These are phyloP conservation scores for Acanthopleura granulata DNA, from an alignment of 2,888 invertebrate species.

Conservation along the genomic window DNA sequence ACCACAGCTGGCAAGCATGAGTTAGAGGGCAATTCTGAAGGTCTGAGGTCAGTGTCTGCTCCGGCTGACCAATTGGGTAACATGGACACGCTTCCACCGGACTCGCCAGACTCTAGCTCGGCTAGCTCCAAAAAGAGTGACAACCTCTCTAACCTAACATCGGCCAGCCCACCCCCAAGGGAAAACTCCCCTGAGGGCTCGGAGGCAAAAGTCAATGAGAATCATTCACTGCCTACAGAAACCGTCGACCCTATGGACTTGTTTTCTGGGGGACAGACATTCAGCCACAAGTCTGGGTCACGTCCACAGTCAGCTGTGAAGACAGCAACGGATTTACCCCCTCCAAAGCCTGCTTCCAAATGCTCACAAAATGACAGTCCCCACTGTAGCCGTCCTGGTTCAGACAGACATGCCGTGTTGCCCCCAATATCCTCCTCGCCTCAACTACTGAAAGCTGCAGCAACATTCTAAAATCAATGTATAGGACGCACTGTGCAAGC, in stretches of 20 bases:
- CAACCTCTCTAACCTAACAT: constrained; percentile 55
- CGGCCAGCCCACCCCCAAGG: constrained; percentile 45
- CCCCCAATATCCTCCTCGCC: constrained; percentile 51
- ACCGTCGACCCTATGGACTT: constrained; percentile 55
- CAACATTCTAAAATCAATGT: background rate
- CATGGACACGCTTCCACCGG: constrained; percentile 32
- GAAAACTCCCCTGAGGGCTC: constrained; percentile 28
- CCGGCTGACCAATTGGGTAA: constrained; percentile 43
- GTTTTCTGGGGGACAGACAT: constrained; percentile 40
- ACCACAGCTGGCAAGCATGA: constrained; percentile 48
- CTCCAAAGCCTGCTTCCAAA: constrained; percentile 43
- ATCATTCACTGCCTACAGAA: constrained; percentile 41
- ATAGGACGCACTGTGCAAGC: no score
- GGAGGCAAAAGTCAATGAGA: constrained; percentile 26
- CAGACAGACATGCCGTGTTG: constrained; percentile 56
- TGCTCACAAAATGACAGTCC: background rate
- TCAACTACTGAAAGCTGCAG: background rate
- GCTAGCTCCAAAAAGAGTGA: constrained; percentile 45
- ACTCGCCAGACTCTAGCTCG: constrained; percentile 54
- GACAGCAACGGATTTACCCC: constrained; percentile 26
- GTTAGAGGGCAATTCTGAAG: constrained; percentile 36
- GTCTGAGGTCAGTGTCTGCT: constrained; percentile 48
- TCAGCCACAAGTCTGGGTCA: background rate
- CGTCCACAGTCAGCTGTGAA: constrained; percentile 13
- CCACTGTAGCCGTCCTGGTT: constrained; percentile 50